phyloP scores from a whole-genome alignment of 2,888 invertebrate genomes.

The Drosophila cracens region DNA sequence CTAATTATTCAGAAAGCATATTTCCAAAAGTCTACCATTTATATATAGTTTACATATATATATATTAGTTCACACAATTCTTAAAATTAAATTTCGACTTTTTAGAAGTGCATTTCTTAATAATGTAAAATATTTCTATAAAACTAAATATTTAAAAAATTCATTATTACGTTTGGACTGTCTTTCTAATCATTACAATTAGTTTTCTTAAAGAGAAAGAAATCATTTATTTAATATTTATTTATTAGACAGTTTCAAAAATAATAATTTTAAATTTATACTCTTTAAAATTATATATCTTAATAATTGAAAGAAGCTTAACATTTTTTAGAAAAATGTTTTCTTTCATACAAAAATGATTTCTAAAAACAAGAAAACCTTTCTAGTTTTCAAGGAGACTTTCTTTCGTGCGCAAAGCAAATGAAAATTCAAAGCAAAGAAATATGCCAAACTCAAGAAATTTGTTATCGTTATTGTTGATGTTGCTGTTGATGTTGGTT shows the following conservation, averaged over 20 bases:
- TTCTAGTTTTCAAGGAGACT: not conserved
- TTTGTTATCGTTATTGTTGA: constrained; percentile 25
- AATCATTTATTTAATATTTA: too few species aligned
- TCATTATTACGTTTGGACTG: too few species aligned
- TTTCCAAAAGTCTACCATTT: not conserved
- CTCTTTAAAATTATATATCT: not conserved
- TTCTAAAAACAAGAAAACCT: not conserved
- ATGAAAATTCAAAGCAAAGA: constrained; percentile 68
- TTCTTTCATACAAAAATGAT: not conserved
- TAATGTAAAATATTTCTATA: not conserved
- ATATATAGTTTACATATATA: too few species aligned
- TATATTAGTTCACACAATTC: too few species aligned
- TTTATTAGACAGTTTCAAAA: not conserved
- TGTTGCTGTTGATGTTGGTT: constrained; percentile 53
- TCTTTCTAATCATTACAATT: not conserved
- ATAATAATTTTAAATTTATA: not conserved
- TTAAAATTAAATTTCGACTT: too few species aligned
- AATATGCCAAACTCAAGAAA: constrained; percentile 52
- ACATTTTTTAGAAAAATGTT: not conserved
- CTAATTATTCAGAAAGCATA: not conserved
- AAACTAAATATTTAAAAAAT: too few species aligned
- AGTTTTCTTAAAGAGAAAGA: too few species aligned
- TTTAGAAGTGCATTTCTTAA: not conserved
- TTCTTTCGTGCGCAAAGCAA: constrained; percentile 23
- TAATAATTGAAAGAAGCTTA: not conserved